A percentile compares a stretch with the other conserved stretches of the same genome.
Conservation (phyloP, 2,113 vertebrate genomes). For the Cynoglossus semilaevis region DNA sequence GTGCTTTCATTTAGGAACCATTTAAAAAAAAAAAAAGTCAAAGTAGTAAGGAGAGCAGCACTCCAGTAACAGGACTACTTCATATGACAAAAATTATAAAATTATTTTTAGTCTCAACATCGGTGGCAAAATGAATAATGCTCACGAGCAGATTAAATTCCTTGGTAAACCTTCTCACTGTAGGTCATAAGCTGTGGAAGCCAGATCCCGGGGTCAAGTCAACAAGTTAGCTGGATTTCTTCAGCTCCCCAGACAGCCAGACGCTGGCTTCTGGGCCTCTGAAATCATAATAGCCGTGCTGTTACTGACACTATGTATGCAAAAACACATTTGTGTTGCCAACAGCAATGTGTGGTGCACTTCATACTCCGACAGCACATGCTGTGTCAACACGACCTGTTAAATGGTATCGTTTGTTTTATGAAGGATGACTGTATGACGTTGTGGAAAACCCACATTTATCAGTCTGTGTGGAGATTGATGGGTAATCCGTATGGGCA, state of each 20-base stretch:
- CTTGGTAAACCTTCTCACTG: constrained; percentile 39
- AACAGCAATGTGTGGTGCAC: neutral
- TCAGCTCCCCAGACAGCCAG: constrained; percentile 25
- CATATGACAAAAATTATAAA: neutral
- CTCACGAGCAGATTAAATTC: constrained; percentile 19
- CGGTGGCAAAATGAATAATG: constrained; percentile 30
- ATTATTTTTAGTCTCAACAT: constrained; percentile 4
- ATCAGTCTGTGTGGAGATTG: no score
- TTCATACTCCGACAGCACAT: neutral
- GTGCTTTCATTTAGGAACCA: neutral
- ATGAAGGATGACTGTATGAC: no score
- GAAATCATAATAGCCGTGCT: constrained; percentile 6
- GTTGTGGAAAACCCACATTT: no score
- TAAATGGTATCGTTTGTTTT: neutral
- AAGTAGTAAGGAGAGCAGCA: neutral
- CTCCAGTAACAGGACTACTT: neutral
- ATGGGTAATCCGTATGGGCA: no score
- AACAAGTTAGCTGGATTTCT: constrained; percentile 45
- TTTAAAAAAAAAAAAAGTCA: neutral
- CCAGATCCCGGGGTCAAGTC: constrained; percentile 38
- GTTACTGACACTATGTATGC: constrained; percentile 6
- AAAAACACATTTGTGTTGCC: neutral
- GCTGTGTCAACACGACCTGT: neutral
- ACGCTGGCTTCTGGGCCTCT: constrained; percentile 16
- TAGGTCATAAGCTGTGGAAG: constrained; percentile 23